Percentiles rank a stretch among this genome's conserved stretches.
Evolutionary conservation across 2,888 invertebrate genomes (phyloP).

Genomic region (Halocaridina rubra): DNA sequence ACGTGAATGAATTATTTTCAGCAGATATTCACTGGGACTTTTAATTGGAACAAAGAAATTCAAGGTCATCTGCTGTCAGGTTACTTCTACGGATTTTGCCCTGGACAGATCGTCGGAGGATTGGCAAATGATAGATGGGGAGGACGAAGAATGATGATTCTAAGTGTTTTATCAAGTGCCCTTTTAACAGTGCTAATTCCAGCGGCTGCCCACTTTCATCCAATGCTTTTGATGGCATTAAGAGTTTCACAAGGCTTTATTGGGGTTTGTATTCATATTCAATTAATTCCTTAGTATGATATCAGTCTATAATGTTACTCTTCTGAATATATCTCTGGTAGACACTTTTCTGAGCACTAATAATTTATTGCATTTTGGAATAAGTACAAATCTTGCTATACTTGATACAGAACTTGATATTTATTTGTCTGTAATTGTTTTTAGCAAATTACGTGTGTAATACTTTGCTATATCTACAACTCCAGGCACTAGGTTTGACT

Average conservation of each 20-base stretch:
- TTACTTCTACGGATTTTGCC: slow-evolving; percentile 72
- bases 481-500: slow-evolving; percentile 18
- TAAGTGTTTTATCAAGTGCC: background rate
- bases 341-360: too few species aligned
- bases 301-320: too few species aligned
- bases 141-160: slow-evolving; percentile 66
- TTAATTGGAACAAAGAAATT: slow-evolving; percentile 72
- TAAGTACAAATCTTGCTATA: too few species aligned
- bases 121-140: slow-evolving; percentile 69
- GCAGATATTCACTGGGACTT: slow-evolving; percentile 59
- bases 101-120: slow-evolving; percentile 69
- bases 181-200: slow-evolving; percentile 70
- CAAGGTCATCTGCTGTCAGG: slow-evolving; percentile 72
- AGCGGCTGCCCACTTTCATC: slow-evolving; percentile 69
- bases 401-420: too few species aligned
- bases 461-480: background rate
- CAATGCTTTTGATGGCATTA: slow-evolving; percentile 67
- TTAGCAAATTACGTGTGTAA: too few species aligned
- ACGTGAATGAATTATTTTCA: too few species aligned
- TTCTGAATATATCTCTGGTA: too few species aligned
- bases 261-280: background rate
- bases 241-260: slow-evolving; percentile 70
- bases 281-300: too few species aligned
- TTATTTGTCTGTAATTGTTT: too few species aligned
- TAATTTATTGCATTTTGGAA: too few species aligned